A percentile compares a stretch with the other conserved stretches of the same genome.
Conservation (phyloP, 1,140 invertebrate genomes). For the Temnothorax nylanderi region DNA sequence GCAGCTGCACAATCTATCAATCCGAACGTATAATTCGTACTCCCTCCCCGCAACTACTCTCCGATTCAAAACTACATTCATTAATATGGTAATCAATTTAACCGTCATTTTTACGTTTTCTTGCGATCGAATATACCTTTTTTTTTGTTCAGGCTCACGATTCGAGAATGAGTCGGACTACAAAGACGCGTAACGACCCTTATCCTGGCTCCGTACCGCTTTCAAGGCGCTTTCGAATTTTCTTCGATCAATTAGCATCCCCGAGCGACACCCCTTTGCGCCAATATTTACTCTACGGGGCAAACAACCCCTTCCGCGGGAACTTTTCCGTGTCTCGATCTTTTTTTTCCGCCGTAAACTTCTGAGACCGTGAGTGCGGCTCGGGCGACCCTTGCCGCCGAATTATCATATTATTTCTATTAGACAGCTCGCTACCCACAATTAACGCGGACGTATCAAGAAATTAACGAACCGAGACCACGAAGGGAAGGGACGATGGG, state of each 20-base stretch:
- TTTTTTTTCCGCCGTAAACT: constrained; percentile 16
- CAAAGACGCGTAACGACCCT: constrained; percentile 48
- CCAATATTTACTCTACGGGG: constrained; percentile 77
- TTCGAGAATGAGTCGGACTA: neutral
- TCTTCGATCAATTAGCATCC: constrained; percentile 77
- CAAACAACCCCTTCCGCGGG: constrained; percentile 71
- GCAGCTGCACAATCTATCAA: constrained; percentile 39
- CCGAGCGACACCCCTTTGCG: constrained; percentile 53
- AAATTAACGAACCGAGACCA: constrained; percentile 82
- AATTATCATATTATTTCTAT: constrained; percentile 85
- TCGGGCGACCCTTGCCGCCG: constrained; percentile 41
- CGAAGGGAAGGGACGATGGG: neutral
- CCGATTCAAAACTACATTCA: constrained; percentile 28
- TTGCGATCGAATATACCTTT: neutral
- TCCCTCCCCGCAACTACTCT: neutral
- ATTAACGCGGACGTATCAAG: constrained; percentile 81
- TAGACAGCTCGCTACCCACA: constrained; percentile 83
- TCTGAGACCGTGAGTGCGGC: constrained; percentile 8
- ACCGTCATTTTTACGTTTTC: constrained; percentile 40
- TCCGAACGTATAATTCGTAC: constrained; percentile 19
- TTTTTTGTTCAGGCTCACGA: neutral
- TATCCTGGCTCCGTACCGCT: neutral
- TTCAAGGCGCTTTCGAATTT: constrained; percentile 59
- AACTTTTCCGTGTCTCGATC: constrained; percentile 49
- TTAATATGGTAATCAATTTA: constrained; percentile 48